phyloP scores from a whole-genome alignment of 2,113 vertebrate genomes.

The Mungos mungo region DNA sequence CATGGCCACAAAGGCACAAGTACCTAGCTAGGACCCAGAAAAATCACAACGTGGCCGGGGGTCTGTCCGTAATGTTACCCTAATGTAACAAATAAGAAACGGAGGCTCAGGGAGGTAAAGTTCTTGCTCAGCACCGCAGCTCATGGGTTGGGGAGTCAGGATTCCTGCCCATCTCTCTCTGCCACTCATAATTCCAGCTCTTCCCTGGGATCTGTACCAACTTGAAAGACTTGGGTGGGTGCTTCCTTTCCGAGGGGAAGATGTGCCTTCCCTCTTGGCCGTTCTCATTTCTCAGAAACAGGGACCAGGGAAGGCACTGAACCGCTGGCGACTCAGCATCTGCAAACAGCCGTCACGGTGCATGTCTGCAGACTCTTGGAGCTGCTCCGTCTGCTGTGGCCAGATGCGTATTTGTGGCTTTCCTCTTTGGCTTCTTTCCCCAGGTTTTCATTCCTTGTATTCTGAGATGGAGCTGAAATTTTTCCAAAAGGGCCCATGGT shows the following conservation, averaged over 20 bases:
- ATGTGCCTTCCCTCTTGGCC: neutral
- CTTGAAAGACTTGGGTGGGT: neutral
- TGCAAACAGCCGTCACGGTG: neutral
- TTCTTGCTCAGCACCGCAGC: neutral
- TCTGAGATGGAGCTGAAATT: constrained; percentile 64
- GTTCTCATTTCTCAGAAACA: neutral
- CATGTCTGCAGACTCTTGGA: neutral
- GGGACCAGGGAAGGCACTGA: neutral
- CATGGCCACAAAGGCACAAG: neutral
- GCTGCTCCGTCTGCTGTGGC: neutral
- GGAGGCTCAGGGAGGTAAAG: neutral
- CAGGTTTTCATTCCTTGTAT: constrained; percentile 67
- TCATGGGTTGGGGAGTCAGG: neutral
- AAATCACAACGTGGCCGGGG: neutral
- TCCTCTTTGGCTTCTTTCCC: constrained; percentile 66
- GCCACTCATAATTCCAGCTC: neutral
- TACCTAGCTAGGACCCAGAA: neutral
- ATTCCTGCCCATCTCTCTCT: neutral
- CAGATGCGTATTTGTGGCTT: constrained; percentile 75
- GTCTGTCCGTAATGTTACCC: neutral
- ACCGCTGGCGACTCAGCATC: neutral
- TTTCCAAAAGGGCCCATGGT: constrained; percentile 64
- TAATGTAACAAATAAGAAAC: neutral
- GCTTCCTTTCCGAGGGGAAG: neutral
- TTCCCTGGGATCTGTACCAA: neutral